These are phyloP conservation scores for Halichoerus grypus DNA, from an alignment of 2,113 vertebrate species.

Conservation along the genomic window DNA sequence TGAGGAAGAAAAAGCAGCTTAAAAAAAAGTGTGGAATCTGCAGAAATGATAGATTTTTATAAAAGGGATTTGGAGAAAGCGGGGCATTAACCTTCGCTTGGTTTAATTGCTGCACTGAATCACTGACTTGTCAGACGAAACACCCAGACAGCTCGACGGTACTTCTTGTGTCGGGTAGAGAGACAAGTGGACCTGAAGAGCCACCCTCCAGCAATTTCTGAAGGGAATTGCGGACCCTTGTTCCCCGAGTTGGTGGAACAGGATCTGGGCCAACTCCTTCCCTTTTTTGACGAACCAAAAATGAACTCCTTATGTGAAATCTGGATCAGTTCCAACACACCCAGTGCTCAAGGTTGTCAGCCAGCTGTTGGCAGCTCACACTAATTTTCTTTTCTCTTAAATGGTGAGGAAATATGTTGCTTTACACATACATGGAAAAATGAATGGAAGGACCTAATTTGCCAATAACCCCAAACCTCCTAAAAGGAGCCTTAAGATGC, in stretches of 20 bases:
- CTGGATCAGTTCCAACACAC: slow-evolving; percentile 73
- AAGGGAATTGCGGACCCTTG: slow-evolving; percentile 73
- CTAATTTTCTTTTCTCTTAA: slow-evolving; percentile 74
- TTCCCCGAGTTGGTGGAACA: slow-evolving; percentile 64
- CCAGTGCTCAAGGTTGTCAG: slow-evolving; percentile 64
- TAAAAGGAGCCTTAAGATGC: neutral
- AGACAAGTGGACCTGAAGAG: slow-evolving; percentile 52
- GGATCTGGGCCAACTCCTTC: slow-evolving; percentile 66
- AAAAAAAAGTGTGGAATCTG: neutral
- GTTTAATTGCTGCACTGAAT: neutral
- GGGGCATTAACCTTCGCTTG: neutral
- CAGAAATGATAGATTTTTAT: slow-evolving; percentile 53
- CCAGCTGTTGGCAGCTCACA: slow-evolving; percentile 78
- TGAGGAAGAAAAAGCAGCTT: slow-evolving; percentile 30
- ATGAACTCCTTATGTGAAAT: slow-evolving; percentile 81
- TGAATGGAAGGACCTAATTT: neutral
- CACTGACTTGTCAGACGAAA: slow-evolving; percentile 55
- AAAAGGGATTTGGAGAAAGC: neutral
- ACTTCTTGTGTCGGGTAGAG: neutral
- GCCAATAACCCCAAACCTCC: slow-evolving; percentile 37
- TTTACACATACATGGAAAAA: slow-evolving; percentile 19
- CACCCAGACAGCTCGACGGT: neutral
- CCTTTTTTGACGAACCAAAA: slow-evolving; percentile 76
- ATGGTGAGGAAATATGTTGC: slow-evolving; percentile 48
- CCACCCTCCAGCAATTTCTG: slow-evolving; percentile 62